Evolutionary conservation across 1,140 invertebrate genomes (phyloP).

Genomic region (Drepana arcuata): DNA sequence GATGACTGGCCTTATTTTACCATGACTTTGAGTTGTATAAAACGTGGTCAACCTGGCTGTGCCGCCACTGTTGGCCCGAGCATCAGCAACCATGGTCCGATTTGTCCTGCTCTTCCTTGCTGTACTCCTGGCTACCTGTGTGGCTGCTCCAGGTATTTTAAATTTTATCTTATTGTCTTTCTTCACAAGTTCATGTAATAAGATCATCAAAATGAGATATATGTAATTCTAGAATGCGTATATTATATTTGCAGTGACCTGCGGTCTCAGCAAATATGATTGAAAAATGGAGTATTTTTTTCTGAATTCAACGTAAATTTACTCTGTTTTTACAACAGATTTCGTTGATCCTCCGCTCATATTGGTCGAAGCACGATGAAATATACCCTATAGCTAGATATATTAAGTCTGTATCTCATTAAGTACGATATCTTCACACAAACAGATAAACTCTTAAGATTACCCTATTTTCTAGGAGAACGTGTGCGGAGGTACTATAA

Average conservation of each 20-base stretch:
- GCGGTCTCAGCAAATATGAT: too few species aligned
- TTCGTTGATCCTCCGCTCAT: too few species aligned
- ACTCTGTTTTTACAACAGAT: too few species aligned
- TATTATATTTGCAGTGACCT: neutral
- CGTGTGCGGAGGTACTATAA: slow-evolving; percentile 9
- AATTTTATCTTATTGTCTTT: neutral
- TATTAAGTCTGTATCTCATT: too few species aligned
- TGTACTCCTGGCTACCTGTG: slow-evolving; percentile 1
- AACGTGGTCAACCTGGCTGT: neutral
- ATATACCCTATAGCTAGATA: too few species aligned
- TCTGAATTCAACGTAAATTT: too few species aligned
- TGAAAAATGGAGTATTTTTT: too few species aligned
- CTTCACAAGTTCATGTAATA: neutral
- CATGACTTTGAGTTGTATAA: slow-evolving; percentile 14
- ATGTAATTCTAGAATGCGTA: neutral
- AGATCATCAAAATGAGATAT: neutral
- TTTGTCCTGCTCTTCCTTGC: slow-evolving; percentile 6
- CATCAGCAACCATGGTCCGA: slow-evolving; percentile 10
- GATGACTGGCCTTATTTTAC: slow-evolving; percentile 14
- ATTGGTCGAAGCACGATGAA: too few species aligned
- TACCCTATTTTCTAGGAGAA: slow-evolving; percentile 4
- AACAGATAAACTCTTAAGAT: too few species aligned
- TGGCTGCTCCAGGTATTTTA: slow-evolving; percentile 15
- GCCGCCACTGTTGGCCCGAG: neutral
- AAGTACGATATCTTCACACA: too few species aligned